Evolutionary conservation across 30 jellyfish, hydroid and myxozoan species (phyloP).

Genomic region (Haliclystus octoradiatus): DNA sequence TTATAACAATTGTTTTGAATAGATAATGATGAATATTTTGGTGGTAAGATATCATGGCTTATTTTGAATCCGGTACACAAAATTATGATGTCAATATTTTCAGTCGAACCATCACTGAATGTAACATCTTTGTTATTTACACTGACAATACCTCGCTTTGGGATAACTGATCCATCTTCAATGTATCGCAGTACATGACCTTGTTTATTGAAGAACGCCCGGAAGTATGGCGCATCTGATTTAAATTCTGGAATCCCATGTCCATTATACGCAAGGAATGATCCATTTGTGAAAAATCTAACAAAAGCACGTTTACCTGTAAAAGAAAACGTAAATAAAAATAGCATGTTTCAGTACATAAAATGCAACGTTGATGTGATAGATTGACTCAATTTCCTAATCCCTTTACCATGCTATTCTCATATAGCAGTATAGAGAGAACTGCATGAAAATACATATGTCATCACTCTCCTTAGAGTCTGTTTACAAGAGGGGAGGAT

Average conservation of each 20-base stretch:
- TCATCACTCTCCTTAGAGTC: no score
- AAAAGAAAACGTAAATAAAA: no score
- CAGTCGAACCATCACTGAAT: conserved; percentile 48
- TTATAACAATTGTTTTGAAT: conserved; percentile 49
- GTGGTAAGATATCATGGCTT: conserved; percentile 46
- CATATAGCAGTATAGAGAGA: no score
- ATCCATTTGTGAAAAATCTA: conserved; percentile 76
- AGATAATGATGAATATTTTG: background rate
- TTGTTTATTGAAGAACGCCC: conserved; percentile 74
- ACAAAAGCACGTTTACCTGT: background rate
- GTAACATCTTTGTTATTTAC: conserved; percentile 24
- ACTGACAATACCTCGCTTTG: conserved; percentile 65
- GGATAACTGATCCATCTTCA: conserved; percentile 58
- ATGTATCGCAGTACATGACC: conserved; percentile 71
- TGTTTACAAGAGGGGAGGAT: no score
- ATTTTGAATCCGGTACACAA: conserved; percentile 72
- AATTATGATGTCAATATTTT: conserved; percentile 52
- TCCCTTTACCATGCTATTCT: no score
- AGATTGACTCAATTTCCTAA: no score
- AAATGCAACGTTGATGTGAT: no score
- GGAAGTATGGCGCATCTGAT: conserved; percentile 49
- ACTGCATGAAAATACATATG: no score
- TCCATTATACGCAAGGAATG: conserved; percentile 80
- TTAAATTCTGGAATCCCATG: conserved; percentile 91
- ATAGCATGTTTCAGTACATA: no score